Conservation (phyloP, 2,113 vertebrate species). For the Poeciliopsis retropinna region DNA sequence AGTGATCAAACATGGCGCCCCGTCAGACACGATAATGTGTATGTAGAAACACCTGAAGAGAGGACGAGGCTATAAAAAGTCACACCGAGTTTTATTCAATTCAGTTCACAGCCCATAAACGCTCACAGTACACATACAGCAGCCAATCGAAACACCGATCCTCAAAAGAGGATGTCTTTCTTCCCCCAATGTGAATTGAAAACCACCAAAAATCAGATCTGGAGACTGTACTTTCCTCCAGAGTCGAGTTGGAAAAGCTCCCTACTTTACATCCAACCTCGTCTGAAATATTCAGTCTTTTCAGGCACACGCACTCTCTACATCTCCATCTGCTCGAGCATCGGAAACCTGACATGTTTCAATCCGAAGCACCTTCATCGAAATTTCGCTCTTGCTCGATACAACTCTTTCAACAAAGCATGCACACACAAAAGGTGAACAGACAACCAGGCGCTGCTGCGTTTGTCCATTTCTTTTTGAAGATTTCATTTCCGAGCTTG, state of each 20-base stretch:
- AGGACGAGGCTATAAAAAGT: no score
- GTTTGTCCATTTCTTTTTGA: constrained; percentile 9
- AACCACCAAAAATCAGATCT: no score
- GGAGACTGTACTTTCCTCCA: no score
- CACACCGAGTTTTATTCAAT: no score
- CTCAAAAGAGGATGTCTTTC: no score
- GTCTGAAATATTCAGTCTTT: constrained; percentile 1
- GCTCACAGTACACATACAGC: no score
- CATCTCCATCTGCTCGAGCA: constrained; percentile 46
- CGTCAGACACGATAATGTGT: neutral
- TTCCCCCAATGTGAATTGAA: no score
- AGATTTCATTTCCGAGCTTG: neutral
- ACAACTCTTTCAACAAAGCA: constrained; percentile 22
- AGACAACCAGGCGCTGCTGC: neutral
- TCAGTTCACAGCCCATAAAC: no score
- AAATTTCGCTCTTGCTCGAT: constrained; percentile 23
- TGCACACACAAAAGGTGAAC: neutral
- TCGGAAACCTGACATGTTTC: constrained; percentile 54
- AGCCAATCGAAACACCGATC: no score
- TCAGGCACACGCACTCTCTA: constrained; percentile 12
- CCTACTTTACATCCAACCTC: neutral
- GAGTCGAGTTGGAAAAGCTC: neutral
- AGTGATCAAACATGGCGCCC: neutral
- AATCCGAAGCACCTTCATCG: constrained; percentile 42
- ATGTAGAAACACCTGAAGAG: no score